Evolutionary conservation across 2,113 vertebrate species (phyloP), one percentile per base, ranked within the genome.

Genomic region (Stigmatopora argus): DNA sequence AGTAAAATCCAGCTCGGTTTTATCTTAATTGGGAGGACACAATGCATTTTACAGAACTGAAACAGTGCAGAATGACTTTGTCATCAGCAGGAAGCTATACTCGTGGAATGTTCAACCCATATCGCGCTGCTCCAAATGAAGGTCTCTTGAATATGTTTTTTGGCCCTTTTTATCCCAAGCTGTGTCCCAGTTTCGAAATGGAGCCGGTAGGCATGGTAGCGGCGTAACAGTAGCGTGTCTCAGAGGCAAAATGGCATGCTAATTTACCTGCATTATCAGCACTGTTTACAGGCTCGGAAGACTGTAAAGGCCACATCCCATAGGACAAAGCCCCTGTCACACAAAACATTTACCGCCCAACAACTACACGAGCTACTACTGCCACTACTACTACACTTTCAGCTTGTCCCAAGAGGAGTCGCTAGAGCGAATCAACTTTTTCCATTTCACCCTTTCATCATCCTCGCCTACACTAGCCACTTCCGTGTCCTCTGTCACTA

Each of bases 191-290:
- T 61, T 61, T 19, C 2, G 9, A 21, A 41, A 4, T 15, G 59
- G 38, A 61, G 59, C 38, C 38, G 10, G 57, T 38, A 60, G 57
- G 35, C 57, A 41, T 5, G n/a, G 57, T 19, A 35, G 57, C 35
- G 19, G 57, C 3, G n/a, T 38, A 45, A 61, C 35, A 61, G 59
- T n/a, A 44, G 38, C 57, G 2, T 45, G 38, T 61, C 59, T 45
- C n/a, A 38, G 21, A 12, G 41, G 59, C 59, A n/a, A 44, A 21
- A 21, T 44, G 17, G 35, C 10, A 44, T 60, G n/a, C 35, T 4
- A 59, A 14, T 34, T 35, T n/a, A 38, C 34, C 35, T 59, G 56
- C 56, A 59, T 59, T 18, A 59, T 59, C 56, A 59, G 56, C 56
- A 59, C 31, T 38, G 35, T 17, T 59, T n/a, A 38, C 7, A 38